A percentile compares a stretch with the other conserved stretches of the same genome.
These are phyloP conservation scores for Eudyptes chrysolophus DNA, from an alignment of 2,113 vertebrate species.

Conservation along the genomic window DNA sequence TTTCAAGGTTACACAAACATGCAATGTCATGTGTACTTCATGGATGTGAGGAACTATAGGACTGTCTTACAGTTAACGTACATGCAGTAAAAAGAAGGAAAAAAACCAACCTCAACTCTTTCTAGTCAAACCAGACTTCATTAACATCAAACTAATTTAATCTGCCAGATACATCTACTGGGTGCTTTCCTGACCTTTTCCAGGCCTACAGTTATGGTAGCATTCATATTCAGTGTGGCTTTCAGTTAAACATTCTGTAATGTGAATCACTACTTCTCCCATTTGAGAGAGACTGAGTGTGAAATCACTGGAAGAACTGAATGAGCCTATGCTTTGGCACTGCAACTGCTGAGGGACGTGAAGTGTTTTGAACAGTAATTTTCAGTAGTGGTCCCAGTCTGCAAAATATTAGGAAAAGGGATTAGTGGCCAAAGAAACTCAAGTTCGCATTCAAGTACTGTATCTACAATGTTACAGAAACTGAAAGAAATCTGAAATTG, in stretches of 20 bases:
- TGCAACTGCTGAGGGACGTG: not conserved
- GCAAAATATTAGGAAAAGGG: not conserved
- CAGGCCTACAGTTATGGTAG: not conserved
- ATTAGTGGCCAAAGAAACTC: not conserved
- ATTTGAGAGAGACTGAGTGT: not conserved
- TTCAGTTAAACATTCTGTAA: slow-evolving; percentile 19
- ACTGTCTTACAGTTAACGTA: not conserved
- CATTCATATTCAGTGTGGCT: not conserved
- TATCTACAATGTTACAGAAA: not conserved
- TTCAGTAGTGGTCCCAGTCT: not conserved
- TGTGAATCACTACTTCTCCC: slow-evolving; percentile 24
- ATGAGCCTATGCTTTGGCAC: not conserved
- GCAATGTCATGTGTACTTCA: not conserved
- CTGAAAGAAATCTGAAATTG: not conserved
- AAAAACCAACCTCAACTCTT: not conserved
- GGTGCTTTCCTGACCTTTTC: slow-evolving; percentile 47
- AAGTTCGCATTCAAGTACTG: not conserved
- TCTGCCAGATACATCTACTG: not conserved
- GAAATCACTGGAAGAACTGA: slow-evolving; percentile 48
- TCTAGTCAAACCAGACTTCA: not conserved
- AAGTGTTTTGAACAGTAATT: not conserved
- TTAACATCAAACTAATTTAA: not conserved
- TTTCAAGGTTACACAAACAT: slow-evolving; percentile 58
- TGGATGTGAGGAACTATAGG: not conserved
- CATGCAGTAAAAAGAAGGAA: not conserved